A percentile compares a stretch with the other conserved stretches of the same genome.
Evolutionary conservation across 2,113 vertebrate species (phyloP).

Genomic region (Microtus montanus): DNA sequence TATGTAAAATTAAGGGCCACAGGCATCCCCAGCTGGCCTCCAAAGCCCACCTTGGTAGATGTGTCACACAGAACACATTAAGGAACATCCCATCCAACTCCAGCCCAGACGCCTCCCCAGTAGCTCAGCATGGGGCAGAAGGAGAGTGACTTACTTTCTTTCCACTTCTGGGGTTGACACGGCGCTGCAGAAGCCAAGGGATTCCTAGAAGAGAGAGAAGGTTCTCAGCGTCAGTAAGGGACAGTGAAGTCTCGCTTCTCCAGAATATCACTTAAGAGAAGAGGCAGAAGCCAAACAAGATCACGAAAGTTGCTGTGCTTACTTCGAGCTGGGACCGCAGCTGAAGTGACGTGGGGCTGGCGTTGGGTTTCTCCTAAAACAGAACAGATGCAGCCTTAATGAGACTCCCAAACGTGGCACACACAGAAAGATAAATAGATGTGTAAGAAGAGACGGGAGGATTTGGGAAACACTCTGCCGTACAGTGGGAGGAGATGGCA

Average conservation of each 20-base stretch:
- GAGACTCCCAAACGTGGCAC: constrained; percentile 76
- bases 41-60: background rate
- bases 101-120: background rate
- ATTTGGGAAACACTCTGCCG: background rate
- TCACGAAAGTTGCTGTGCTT: constrained; percentile 78
- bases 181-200: constrained; percentile 92
- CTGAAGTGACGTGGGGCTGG: constrained; percentile 91
- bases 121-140: fast-evolving
- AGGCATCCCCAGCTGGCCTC: fast-evolving
- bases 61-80: no score
- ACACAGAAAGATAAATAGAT: constrained; percentile 63
- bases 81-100: background rate
- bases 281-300: constrained; percentile 69
- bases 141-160: constrained; percentile 92
- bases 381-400: constrained; percentile 83
- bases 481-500: constrained; percentile 13
- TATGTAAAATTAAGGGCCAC: background rate
- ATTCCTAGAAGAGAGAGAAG: constrained; percentile 90
- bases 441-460: constrained; percentile 60
- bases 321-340: constrained; percentile 96
- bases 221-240: constrained; percentile 67
- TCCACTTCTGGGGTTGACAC: constrained; percentile 95
- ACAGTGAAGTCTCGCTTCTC: constrained; percentile 30
- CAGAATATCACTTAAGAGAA: constrained; percentile 66
- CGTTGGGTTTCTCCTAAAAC: constrained; percentile 94